A percentile compares a stretch with the other conserved stretches of the same genome.
phyloP scores from a whole-genome alignment of 1,140 invertebrate species.

The Oppia nitens region DNA sequence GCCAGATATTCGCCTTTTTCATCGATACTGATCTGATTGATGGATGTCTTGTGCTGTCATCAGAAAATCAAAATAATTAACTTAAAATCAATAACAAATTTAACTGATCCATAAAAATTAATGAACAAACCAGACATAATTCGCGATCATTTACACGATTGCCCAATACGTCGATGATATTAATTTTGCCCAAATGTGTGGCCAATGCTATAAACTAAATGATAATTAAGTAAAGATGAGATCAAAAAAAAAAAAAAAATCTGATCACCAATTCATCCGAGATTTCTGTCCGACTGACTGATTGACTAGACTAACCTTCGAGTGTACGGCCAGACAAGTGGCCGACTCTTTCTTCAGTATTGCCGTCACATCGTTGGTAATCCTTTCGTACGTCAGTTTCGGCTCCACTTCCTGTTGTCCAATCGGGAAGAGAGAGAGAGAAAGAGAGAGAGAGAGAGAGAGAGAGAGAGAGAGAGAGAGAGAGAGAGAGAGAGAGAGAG shows the following conservation, averaged over 20 bases:
- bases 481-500: too few relatives aligned
- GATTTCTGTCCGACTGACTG: constrained; percentile 1
- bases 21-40: constrained; percentile 89
- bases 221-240: constrained; percentile 16
- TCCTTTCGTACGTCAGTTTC: constrained; percentile 73
- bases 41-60: constrained; percentile 56
- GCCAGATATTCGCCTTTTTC: constrained; percentile 71
- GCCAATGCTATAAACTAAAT: constrained; percentile 74
- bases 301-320: constrained; percentile 46
- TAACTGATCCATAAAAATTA: neutral
- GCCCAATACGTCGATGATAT: constrained; percentile 80
- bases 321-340: constrained; percentile 75
- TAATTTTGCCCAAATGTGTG: constrained; percentile 71
- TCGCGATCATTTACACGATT: constrained; percentile 57
- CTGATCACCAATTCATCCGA: neutral
- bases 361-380: constrained; percentile 65
- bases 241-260: constrained; percentile 14
- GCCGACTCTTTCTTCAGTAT: constrained; percentile 75
- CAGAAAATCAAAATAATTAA: neutral
- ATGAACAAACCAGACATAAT: constrained; percentile 36
- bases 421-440: too few relatives aligned
- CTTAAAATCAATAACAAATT: neutral
- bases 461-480: too few relatives aligned
- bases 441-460: too few relatives aligned
- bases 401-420: constrained; percentile 73